Evolutionary conservation across 2,888 invertebrate species (phyloP), one percentile per base, ranked within the genome.

Genomic region (Epinotia brunnichana): DNA sequence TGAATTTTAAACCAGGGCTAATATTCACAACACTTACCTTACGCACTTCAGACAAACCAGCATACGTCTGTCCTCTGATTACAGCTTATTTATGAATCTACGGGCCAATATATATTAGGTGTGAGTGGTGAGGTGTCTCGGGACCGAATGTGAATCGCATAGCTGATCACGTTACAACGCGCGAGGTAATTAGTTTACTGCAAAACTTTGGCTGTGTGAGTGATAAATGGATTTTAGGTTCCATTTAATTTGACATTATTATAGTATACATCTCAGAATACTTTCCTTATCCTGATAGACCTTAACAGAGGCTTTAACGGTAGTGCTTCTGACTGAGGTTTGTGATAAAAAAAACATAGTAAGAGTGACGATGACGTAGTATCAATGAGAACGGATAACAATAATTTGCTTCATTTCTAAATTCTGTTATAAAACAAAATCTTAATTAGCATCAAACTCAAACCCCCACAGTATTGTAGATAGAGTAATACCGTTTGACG

Each of bases 1-100:
- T 62, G 69, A 62, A 62, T 62, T 19, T 41, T 44, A 62, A 69
- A 54, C 13, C 54, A 54, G 17, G n/a, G 15, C 41, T 24, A 54
- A 24, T 39, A 24, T 13, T n/a, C 13, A 51, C 4, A 48, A 48
- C 15, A n/a, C 41, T 48, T 48, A 7, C n/a, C n/a, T n/a, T n/a
- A n/a, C n/a, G 5, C 7, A n/a, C 48, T n/a, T 48, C 48, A n/a
- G n/a, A 7, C 1, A 48, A 48, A n/a, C 48, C 48, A 48, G 48
- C 7, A n/a, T 48, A n/a, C 1, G 48, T n/a, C n/a, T 48, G n/a
- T 15, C n/a, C 5, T n/a, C n/a, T 48, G 4, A 48, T 48, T 5
- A 48, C 48, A n/a, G n/a, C 3, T 15, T 48, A n/a, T 15, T 48
- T 48, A n/a, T 4, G 7, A 48, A n/a, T 5, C n/a, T n/a, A 7